Percentiles rank a stretch among this genome's conserved stretches.
Conservation (phyloP, 2,888 invertebrate genomes). For the Limenitis camilla region DNA sequence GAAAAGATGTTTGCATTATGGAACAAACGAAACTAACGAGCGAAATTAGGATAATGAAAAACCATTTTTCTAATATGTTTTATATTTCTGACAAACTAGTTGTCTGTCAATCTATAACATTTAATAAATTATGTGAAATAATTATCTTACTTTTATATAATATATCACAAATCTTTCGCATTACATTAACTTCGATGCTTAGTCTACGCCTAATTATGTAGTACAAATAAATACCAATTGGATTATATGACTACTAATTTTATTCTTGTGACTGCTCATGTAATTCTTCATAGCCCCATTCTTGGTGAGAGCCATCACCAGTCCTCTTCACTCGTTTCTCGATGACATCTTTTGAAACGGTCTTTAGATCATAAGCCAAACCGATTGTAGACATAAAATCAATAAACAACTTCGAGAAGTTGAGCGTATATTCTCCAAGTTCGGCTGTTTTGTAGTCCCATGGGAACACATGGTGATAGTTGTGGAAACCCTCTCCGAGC, state of each 20-base stretch:
- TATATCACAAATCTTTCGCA: constrained; percentile 27
- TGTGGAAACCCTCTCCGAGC: constrained; percentile 89
- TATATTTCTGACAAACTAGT: constrained; percentile 10
- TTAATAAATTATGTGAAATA: constrained; percentile 17
- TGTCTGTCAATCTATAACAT: constrained; percentile 10
- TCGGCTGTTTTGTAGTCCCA: constrained; percentile 91
- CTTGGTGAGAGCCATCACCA: constrained; percentile 81
- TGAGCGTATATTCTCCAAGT: constrained; percentile 80
- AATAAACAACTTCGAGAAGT: constrained; percentile 83
- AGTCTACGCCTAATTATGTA: background rate
- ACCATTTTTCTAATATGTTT: constrained; percentile 4
- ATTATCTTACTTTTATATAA: constrained; percentile 16
- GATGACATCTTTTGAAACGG: constrained; percentile 80
- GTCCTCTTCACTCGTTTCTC: constrained; percentile 81
- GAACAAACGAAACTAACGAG: background rate
- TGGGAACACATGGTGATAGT: constrained; percentile 90
- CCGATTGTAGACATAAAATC: constrained; percentile 87
- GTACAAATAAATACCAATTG: background rate
- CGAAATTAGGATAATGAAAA: constrained; percentile 4
- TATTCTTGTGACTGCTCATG: constrained; percentile 11
- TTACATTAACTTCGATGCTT: constrained; percentile 2
- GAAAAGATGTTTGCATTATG: constrained; percentile 7
- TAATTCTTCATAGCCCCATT: constrained; percentile 84
- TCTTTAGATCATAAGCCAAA: constrained; percentile 90
- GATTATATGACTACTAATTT: constrained; percentile 2